phyloP scores from a whole-genome alignment of 2,797 vertebrate genomes.

The Thunnus albacares region DNA sequence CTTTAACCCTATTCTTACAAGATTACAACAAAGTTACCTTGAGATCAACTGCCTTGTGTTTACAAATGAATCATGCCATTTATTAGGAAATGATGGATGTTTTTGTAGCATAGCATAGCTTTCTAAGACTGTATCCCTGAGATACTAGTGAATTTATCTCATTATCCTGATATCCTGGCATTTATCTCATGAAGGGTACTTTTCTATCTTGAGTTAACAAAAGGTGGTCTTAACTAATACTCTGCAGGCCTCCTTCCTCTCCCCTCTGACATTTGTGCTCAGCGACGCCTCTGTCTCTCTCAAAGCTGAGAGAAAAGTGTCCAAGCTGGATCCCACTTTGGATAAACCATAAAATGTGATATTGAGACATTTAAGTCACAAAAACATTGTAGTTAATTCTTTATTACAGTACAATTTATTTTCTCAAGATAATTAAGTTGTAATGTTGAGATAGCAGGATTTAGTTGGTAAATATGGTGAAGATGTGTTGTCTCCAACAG shows the following conservation, averaged over 20 bases:
- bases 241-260: too few species aligned
- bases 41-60: background rate
- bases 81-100: background rate
- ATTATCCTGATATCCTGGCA: background rate
- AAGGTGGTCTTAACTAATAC: background rate
- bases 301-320: too few species aligned
- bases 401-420: too few species aligned
- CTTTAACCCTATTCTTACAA: background rate
- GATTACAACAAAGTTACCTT: slow-evolving; percentile 3
- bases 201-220: background rate
- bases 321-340: too few species aligned
- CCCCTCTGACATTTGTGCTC: too few species aligned
- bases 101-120: background rate
- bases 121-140: background rate
- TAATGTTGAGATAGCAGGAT: background rate
- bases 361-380: background rate
- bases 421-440: background rate
- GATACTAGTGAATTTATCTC: background rate
- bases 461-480: background rate
- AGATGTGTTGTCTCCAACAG: background rate
- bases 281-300: background rate
- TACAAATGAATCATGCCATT: background rate
- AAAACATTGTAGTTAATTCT: background rate
- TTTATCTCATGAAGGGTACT: background rate
- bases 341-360: too few species aligned